Conservation (phyloP, 2,888 invertebrate species). For the Stenolophus ochropezus region DNA sequence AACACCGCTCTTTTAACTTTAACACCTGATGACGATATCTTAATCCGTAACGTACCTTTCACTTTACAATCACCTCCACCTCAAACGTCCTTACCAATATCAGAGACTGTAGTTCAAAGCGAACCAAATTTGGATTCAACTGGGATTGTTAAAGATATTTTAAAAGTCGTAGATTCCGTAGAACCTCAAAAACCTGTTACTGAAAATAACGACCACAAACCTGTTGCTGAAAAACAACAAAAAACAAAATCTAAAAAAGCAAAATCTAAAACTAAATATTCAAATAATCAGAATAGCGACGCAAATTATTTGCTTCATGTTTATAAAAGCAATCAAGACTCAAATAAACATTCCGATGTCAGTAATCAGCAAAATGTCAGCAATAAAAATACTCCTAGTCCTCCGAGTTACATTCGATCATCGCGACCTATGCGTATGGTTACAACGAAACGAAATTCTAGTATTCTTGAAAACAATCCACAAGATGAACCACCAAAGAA, state of each 20-base stretch:
- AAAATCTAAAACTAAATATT: background rate
- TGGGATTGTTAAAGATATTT: conserved; percentile 5
- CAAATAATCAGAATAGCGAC: conserved; percentile 20
- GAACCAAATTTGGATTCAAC: conserved; percentile 6
- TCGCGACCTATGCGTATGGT: conserved; percentile 52
- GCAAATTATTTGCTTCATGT: conserved; percentile 42
- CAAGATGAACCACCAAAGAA: conserved; percentile 33
- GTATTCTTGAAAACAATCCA: background rate
- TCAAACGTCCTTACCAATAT: background rate
- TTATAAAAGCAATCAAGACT: conserved; percentile 45
- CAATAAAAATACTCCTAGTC: conserved; percentile 1
- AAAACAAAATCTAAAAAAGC: conserved; percentile 4
- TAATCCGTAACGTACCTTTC: conserved; percentile 18
- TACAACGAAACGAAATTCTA: conserved; percentile 46
- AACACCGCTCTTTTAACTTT: conserved; percentile 46
- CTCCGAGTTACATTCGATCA: conserved; percentile 47
- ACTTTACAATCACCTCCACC: background rate
- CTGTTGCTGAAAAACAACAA: background rate
- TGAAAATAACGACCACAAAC: background rate
- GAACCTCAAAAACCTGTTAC: background rate
- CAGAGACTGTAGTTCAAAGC: background rate
- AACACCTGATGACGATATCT: conserved; percentile 44
- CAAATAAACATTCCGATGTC: conserved; percentile 12
- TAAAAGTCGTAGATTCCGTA: background rate
- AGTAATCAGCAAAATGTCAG: conserved; percentile 13